Conservation (phyloP, 2,888 invertebrate species). For the Alviniconcha strummeri region DNA sequence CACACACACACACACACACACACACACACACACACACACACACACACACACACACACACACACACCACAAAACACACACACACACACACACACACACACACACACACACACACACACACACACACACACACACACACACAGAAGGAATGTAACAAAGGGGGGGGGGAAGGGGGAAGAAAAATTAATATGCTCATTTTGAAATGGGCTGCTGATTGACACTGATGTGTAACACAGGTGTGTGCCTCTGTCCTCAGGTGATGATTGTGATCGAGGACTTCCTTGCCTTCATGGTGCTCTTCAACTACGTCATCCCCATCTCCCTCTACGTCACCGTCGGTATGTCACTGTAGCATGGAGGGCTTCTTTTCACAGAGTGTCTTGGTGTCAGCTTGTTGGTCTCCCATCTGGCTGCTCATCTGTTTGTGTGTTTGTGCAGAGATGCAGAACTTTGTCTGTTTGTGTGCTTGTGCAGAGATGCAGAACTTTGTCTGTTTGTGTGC, state of each 20-base stretch:
- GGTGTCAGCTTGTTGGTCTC: no score
- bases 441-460: no score
- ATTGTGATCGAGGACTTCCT: conserved; percentile 78
- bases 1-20: conserved; percentile 4
- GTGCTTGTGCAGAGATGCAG: no score
- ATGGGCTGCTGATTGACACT: no score
- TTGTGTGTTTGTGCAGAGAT: no score
- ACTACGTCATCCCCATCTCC: conserved; percentile 90
- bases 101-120: conserved; percentile 11
- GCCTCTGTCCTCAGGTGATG: conserved; percentile 49
- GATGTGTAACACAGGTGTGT: background rate
- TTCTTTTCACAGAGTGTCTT: no score
- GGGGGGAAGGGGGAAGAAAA: no score
- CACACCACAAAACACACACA: background rate
- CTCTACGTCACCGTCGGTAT: conserved; percentile 89
- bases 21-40: conserved; percentile 1
- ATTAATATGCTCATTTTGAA: no score
- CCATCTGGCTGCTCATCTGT: no score
- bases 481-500: no score
- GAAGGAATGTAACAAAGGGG: no score
- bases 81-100: conserved; percentile 15
- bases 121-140: conserved; percentile 13
- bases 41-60: background rate
- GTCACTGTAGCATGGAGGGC: conserved; percentile 55
- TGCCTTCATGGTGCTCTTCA: conserved; percentile 85